Base-by-base conservation (phyloP, 1,140 invertebrate genomes). In the Drosophila pruinosa region DNA sequence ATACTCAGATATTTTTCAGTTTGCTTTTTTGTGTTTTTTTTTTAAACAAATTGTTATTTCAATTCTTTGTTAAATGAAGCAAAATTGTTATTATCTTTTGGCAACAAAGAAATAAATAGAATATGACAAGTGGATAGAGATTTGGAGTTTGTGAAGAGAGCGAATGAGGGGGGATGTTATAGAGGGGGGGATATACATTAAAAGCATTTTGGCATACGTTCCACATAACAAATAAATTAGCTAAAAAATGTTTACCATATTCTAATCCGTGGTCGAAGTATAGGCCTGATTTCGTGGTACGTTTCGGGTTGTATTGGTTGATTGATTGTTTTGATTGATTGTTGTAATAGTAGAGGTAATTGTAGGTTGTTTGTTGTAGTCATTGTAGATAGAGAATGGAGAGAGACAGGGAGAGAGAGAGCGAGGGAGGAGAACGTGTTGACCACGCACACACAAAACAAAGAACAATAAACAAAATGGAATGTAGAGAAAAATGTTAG, bases 211-310 rank as follows among this genome's bases (percentile, higher is more conserved):
- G 34, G 58, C 36, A 78, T 74, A 63, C 70, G 54, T 74, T 75
- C 52, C 72, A 77, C 76, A 80, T 74, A 71, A 80, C 72, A 89
- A 71, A 89, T 76, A 85, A 89, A 80, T 89, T 76, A 90, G 75
- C 83, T 75, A 81, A 78, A 85, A 86, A 82, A 90, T 90, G 93
- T 93, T 96, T 97, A 97, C 96, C 96, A 97, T 94, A 97, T 95
- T 94, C 95, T 95, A 92, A 97, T 96, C 95, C 96, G 95, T 93
- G 96, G 96, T 93, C 96, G 95, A 91, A 96, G 94, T 92, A 95
- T 95, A 92, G 95, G 95, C 94, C 95, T 96, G 91, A 90, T 91
- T 89, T 56, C 64, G 69, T 24, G 43, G 56, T 58, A 58, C 56
- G 41, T 45, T 58, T 58, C 47, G 45, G 36, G 57, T 59, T 53